A percentile compares a stretch with the other conserved stretches of the same genome.
Evolutionary conservation across 2,797 vertebrate species (phyloP).

Genomic region (Fringilla coelebs): DNA sequence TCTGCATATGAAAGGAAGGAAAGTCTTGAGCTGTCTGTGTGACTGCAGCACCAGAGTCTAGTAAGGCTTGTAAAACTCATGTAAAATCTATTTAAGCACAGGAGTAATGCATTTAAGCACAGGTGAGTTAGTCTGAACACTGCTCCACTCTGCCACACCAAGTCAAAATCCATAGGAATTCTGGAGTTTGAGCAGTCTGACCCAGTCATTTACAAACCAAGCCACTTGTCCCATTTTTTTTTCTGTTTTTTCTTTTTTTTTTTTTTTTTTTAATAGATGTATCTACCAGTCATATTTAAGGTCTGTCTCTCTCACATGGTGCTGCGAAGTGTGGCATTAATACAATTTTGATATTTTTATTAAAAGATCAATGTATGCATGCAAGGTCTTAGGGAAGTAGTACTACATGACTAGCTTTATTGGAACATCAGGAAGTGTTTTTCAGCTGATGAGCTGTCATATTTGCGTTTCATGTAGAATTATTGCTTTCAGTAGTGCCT

Average conservation of each 20-base stretch:
- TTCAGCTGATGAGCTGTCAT: background rate
- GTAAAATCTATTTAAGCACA: background rate
- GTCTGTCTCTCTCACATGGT: background rate
- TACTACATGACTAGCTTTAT: background rate
- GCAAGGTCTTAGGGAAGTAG: background rate
- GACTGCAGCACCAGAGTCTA: background rate
- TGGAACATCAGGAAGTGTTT: background rate
- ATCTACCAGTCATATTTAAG: background rate
- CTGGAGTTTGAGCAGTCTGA: background rate
- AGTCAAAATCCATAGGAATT: background rate
- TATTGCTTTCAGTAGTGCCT: background rate
- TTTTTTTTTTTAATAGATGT: background rate
- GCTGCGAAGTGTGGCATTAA: background rate
- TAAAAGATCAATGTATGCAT: background rate
- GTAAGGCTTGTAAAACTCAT: background rate
- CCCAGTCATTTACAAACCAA: background rate
- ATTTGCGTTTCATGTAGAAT: background rate
- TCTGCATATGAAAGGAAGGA: background rate
- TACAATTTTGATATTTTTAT: slow-evolving; percentile 19
- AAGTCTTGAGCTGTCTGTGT: background rate
- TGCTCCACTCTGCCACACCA: background rate
- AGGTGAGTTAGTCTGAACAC: background rate
- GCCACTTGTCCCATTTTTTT: background rate
- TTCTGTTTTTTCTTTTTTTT: background rate
- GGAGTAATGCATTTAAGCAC: background rate